Evolutionary conservation across 2,888 invertebrate species (phyloP).

Genomic region (Orgyia antiqua): DNA sequence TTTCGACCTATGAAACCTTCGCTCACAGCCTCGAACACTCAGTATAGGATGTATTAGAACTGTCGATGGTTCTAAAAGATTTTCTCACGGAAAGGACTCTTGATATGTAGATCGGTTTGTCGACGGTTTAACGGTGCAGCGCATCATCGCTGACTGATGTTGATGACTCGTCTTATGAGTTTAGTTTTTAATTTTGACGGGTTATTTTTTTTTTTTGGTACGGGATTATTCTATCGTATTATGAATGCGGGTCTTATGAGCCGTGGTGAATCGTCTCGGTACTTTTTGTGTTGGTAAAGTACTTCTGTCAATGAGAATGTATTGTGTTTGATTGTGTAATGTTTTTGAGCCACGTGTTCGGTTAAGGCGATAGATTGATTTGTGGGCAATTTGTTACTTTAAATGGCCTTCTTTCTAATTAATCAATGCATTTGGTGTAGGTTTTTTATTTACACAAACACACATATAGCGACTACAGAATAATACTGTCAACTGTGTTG

Average conservation of each 20-base stretch:
- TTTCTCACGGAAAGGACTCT: constrained; percentile 68
- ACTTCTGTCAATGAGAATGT: constrained; percentile 47
- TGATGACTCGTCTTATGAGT: constrained; percentile 52
- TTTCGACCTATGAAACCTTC: constrained; percentile 69
- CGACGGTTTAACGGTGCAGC: constrained; percentile 45
- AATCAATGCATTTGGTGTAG: constrained; percentile 11
- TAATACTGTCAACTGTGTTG: no score
- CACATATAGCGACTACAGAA: no score
- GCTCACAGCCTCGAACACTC: constrained; percentile 55
- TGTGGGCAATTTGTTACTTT: constrained; percentile 20
- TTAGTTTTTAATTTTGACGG: constrained; percentile 62
- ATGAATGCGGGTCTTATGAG: constrained; percentile 54
- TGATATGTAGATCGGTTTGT: constrained; percentile 48
- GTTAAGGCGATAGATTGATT: constrained; percentile 21
- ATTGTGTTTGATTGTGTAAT: constrained; percentile 24
- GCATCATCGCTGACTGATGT: constrained; percentile 57
- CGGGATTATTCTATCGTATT: constrained; percentile 60
- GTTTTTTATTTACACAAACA: no score
- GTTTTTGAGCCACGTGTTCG: constrained; percentile 19
- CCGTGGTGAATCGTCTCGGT: constrained; percentile 49
- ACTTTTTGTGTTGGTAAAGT: constrained; percentile 53
- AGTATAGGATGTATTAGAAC: constrained; percentile 55
- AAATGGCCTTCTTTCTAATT: constrained; percentile 13
- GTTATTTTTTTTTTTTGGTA: constrained; percentile 48
- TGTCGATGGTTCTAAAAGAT: constrained; percentile 52